phyloP scores from a whole-genome alignment of 2,113 vertebrate species.

The Mixornis gularis region DNA sequence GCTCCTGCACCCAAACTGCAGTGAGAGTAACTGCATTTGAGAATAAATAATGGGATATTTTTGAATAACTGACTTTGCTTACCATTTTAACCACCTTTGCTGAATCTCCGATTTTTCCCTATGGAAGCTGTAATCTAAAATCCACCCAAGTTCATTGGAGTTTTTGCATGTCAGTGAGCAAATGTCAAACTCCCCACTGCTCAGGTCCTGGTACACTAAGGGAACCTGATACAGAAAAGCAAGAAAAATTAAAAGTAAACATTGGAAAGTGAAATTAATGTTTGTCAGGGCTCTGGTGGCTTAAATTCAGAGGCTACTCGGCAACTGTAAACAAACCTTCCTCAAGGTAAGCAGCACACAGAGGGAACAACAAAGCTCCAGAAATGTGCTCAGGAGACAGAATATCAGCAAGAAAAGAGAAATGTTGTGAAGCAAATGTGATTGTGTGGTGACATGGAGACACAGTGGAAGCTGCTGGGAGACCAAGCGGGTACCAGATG shows the following conservation, averaged over 20 bases:
- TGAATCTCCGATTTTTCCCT: neutral
- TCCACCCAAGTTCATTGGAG: neutral
- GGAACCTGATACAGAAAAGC: neutral
- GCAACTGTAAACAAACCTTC: constrained; percentile 1
- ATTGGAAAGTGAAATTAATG: constrained; percentile 1
- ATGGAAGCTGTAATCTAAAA: neutral
- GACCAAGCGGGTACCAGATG: neutral
- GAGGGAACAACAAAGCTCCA: neutral
- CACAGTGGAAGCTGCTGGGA: neutral
- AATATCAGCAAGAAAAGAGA: neutral
- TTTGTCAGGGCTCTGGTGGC: neutral
- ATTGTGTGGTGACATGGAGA: neutral
- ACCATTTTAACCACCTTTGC: neutral
- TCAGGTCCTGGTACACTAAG: neutral
- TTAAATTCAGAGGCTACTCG: neutral
- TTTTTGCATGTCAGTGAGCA: neutral
- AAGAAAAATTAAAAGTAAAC: constrained; percentile 18
- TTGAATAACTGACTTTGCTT: neutral
- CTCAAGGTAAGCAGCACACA: neutral
- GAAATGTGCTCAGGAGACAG: neutral
- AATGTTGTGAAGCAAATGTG: neutral
- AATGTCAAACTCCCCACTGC: neutral
- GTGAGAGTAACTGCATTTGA: neutral
- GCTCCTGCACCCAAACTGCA: neutral
- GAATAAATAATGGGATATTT: neutral